These are phyloP conservation scores for Plectrocnemia conspersa DNA, from an alignment of 1,140 invertebrate species.

Conservation along the genomic window DNA sequence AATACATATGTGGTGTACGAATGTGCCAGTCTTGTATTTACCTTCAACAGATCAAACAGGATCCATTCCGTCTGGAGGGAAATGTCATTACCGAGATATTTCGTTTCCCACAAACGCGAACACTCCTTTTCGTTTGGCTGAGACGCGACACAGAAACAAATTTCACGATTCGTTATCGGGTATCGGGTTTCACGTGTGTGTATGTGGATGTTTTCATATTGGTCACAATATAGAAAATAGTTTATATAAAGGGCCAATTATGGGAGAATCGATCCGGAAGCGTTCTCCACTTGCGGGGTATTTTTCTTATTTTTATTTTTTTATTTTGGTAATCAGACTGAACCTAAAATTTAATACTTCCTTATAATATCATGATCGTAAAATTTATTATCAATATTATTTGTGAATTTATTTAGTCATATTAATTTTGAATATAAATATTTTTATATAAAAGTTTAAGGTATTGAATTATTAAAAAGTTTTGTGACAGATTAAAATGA, in stretches of 20 bases:
- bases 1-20: neutral
- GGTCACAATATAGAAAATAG: too few species aligned
- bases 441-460: neutral
- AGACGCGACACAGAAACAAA: slow-evolving; percentile 1
- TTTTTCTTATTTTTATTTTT: neutral
- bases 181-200: slow-evolving; percentile 1
- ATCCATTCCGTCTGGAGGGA: neutral
- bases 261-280: too few species aligned
- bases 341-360: neutral
- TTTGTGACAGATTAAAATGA: too few species aligned
- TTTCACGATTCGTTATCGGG: slow-evolving; percentile 5
- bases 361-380: neutral
- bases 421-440: neutral
- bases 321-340: neutral
- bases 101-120: neutral
- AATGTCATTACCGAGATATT: slow-evolving; percentile 4
- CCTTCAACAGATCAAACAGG: neutral
- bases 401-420: neutral
- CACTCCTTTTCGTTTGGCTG: neutral
- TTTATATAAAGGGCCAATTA: too few species aligned
- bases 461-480: too few species aligned
- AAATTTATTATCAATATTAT: neutral
- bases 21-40: neutral
- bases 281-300: neutral
- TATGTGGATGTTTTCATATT: slow-evolving; percentile 3